Conservation (phyloP, 2,797 vertebrate species). For the Coranthus polyacanthus region DNA sequence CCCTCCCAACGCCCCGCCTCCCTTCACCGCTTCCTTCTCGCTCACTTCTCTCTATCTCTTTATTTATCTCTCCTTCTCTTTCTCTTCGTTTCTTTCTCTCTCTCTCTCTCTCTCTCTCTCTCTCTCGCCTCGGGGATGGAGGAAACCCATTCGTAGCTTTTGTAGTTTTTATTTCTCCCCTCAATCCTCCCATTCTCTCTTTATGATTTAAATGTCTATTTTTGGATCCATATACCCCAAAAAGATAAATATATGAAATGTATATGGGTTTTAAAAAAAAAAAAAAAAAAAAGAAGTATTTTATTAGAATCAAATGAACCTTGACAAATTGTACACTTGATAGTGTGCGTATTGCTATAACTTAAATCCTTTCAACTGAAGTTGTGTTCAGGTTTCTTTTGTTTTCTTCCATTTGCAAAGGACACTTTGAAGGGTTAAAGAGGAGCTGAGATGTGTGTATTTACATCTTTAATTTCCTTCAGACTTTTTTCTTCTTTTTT, state of each 20-base stretch:
- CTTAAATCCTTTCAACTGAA: conserved; percentile 93
- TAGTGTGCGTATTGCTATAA: conserved; percentile 90
- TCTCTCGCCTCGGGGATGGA: conserved; percentile 69
- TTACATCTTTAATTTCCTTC: conserved; percentile 63
- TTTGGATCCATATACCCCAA: conserved; percentile 84
- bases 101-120: conserved; percentile 57
- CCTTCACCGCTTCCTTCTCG: conserved; percentile 39
- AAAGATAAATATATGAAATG: conserved; percentile 86
- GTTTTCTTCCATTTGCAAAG: conserved; percentile 78
- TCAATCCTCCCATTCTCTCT: conserved; percentile 51
- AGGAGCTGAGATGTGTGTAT: conserved; percentile 36
- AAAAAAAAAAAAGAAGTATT: conserved; percentile 84
- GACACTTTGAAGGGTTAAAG: conserved; percentile 68
- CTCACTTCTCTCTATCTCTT: conserved; percentile 5
- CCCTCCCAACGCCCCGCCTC: conserved; percentile 59
- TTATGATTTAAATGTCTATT: conserved; percentile 84
- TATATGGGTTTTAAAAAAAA: conserved; percentile 88
- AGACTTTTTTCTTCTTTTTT: conserved; percentile 78
- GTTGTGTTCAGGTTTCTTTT: conserved; percentile 82
- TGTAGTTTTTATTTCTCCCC: conserved; percentile 63
- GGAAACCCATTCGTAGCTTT: conserved; percentile 87
- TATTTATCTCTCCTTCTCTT: conserved; percentile 7
- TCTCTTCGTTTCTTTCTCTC: conserved; percentile 12
- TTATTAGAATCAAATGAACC: conserved; percentile 85
- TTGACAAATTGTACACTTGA: conserved; percentile 86